Conservation (phyloP, 2,113 vertebrate genomes). For the Plotosus lineatus region DNA sequence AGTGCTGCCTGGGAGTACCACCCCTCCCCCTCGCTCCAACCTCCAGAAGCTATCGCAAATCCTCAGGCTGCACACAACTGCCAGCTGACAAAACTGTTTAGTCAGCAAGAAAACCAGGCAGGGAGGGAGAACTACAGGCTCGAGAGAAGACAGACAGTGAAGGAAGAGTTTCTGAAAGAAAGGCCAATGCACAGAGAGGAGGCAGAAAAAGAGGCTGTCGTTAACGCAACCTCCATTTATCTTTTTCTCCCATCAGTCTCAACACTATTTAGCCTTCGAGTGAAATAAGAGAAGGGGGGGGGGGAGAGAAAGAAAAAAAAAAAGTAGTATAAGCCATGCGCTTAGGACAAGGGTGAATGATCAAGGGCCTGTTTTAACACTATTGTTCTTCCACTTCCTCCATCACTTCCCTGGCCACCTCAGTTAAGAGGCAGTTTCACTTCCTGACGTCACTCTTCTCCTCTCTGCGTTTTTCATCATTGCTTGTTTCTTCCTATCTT, state of each 20-base stretch:
- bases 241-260: conserved; percentile 38
- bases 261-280: conserved; percentile 26
- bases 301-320: neutral
- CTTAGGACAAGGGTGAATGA: neutral
- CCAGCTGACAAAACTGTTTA: conserved; percentile 85
- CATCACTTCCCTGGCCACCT: conserved; percentile 73
- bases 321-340: neutral
- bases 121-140: conserved; percentile 52
- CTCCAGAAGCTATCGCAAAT: conserved; percentile 78
- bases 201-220: conserved; percentile 35
- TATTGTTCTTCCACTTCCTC: conserved; percentile 79
- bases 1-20: conserved; percentile 57
- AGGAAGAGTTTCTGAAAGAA: conserved; percentile 26
- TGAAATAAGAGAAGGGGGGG: neutral
- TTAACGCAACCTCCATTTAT: conserved; percentile 32
- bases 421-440: conserved; percentile 73
- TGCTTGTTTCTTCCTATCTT: conserved; percentile 52
- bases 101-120: conserved; percentile 74
- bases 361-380: conserved; percentile 47
- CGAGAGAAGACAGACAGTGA: conserved; percentile 35
- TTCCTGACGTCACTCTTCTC: conserved; percentile 65
- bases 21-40: conserved; percentile 59
- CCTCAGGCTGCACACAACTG: conserved; percentile 72
- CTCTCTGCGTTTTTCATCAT: conserved; percentile 44
- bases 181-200: conserved; percentile 34